Evolutionary conservation across 2,888 invertebrate species (phyloP).

Genomic region (Cephus runcator): DNA sequence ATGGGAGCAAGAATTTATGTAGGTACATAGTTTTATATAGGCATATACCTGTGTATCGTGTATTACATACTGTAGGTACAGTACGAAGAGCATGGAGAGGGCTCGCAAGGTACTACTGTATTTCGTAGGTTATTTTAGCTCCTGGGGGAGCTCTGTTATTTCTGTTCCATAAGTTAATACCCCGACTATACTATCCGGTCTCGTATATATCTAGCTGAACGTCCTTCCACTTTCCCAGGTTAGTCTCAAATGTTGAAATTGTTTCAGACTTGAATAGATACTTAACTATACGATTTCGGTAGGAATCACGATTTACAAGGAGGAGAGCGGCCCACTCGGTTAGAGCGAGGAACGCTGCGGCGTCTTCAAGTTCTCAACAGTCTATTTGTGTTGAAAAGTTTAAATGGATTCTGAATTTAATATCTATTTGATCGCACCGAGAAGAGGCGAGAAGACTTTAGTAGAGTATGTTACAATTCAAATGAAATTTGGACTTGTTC

Average conservation of each 20-base stretch:
- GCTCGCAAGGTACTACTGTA: neutral
- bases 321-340: neutral
- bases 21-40: neutral
- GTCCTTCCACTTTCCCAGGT: neutral
- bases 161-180: slow-evolving; percentile 52
- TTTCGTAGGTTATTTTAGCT: slow-evolving; percentile 46
- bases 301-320: neutral
- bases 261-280: neutral
- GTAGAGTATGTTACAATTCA: neutral
- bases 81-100: neutral
- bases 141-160: slow-evolving; percentile 47
- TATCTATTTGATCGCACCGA: neutral
- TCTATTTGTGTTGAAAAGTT: neutral
- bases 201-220: neutral
- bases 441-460: neutral
- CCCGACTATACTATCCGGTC: slow-evolving; percentile 23
- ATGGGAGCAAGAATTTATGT: neutral
- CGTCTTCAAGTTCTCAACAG: neutral
- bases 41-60: neutral
- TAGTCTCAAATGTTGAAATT: neutral
- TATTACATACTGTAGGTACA: neutral
- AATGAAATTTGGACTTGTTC: neutral
- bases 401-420: neutral
- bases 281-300: neutral
- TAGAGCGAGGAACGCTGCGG: neutral